These are phyloP conservation scores for Eptatretus atami DNA, from an alignment of 2,797 vertebrate species.

Conservation along the genomic window DNA sequence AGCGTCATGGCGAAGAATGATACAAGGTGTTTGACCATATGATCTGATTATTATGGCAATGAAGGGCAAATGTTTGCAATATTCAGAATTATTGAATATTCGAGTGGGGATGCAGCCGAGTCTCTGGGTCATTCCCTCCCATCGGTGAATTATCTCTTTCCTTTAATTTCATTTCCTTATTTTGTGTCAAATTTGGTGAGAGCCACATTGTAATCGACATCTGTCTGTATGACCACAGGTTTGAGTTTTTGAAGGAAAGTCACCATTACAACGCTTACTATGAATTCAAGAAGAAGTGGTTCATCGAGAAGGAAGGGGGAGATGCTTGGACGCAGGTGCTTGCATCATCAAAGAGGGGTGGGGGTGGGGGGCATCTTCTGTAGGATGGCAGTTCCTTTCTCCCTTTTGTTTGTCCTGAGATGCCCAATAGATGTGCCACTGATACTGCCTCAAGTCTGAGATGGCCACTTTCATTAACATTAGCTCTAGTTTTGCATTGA, in stretches of 20 bases:
- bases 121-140: neutral
- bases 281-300: constrained; percentile 94
- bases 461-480: too few species aligned
- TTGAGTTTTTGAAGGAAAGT: constrained; percentile 84
- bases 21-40: constrained; percentile 25
- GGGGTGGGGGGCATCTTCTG: neutral
- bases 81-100: neutral
- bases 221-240: constrained; percentile 19
- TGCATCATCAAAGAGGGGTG: neutral
- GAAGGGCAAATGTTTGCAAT: neutral
- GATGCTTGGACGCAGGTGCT: constrained; percentile 16
- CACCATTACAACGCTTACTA: constrained; percentile 83
- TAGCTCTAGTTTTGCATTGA: too few species aligned
- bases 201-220: constrained; percentile 8
- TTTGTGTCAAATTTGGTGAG: too few species aligned
- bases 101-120: neutral
- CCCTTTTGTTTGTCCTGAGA: too few species aligned
- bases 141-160: neutral
- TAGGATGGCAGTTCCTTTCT: neutral
- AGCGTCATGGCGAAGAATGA: constrained; percentile 88
- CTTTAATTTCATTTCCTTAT: too few species aligned
- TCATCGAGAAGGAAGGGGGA: constrained; percentile 51
- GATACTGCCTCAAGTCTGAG: too few species aligned
- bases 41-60: neutral
- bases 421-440: too few species aligned